Conservation (phyloP, 2,888 invertebrate genomes). For the Drosophila trichaetosa region DNA sequence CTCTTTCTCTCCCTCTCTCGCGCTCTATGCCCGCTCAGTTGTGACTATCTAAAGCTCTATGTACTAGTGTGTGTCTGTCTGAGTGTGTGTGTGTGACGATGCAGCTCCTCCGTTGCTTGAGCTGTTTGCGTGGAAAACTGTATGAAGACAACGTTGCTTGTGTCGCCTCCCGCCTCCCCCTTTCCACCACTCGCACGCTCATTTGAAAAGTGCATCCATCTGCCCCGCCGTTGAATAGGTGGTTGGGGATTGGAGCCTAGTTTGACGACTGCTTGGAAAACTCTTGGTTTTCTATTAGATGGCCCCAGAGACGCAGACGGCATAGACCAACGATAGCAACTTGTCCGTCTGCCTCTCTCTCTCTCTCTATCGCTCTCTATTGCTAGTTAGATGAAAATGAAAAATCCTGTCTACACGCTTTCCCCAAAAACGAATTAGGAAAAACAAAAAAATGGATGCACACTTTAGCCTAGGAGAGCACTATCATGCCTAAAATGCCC, state of each 20-base stretch:
- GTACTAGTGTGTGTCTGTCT: background rate
- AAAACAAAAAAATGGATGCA: slow-evolving; percentile 40
- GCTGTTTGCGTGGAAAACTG: slow-evolving; percentile 71
- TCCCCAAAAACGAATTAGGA: slow-evolving; percentile 55
- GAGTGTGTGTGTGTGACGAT: slow-evolving; percentile 26
- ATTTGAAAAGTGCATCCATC: slow-evolving; percentile 82
- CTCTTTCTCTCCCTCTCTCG: slow-evolving; percentile 33
- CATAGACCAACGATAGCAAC: slow-evolving; percentile 62
- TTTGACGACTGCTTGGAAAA: slow-evolving; percentile 78
- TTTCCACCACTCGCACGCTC: slow-evolving; percentile 28
- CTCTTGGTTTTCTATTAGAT: slow-evolving; percentile 74
- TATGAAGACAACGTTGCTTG: slow-evolving; percentile 29
- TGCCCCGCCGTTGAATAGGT: slow-evolving; percentile 23
- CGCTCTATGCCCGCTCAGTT: slow-evolving; percentile 16
- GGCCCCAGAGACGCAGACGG: slow-evolving; percentile 62
- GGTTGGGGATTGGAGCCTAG: slow-evolving; percentile 54
- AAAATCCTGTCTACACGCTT: slow-evolving; percentile 75
- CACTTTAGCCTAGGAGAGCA: slow-evolving; percentile 27
- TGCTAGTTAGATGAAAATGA: slow-evolving; percentile 48
- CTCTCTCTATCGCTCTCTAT: slow-evolving; percentile 43
- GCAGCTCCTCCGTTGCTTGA: slow-evolving; percentile 65
- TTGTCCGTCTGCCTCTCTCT: slow-evolving; percentile 31
- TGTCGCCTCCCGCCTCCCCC: background rate
- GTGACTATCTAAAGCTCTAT: slow-evolving; percentile 45
- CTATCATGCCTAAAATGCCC: slow-evolving; percentile 1